Percentiles rank a stretch among this genome's conserved stretches.
Conservation (phyloP, 2,797 vertebrate genomes). For the Eutrigla gurnardus region DNA sequence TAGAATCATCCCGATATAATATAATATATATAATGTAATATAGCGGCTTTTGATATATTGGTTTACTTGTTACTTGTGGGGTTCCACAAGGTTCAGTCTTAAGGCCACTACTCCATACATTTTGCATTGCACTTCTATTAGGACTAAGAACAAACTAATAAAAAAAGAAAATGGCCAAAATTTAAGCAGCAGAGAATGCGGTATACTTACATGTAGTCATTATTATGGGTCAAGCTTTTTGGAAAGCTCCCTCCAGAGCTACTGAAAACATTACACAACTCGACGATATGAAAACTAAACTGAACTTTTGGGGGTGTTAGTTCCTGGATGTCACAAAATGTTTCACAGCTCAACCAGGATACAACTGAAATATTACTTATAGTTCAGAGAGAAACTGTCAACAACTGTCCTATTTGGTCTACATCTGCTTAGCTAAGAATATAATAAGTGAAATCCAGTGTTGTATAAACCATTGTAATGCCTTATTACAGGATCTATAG, state of each 20-base stretch:
- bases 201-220: not conserved
- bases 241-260: not conserved
- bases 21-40: not conserved
- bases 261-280: not conserved
- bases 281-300: not conserved
- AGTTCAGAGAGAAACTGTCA: not conserved
- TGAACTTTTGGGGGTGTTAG: not conserved
- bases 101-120: not conserved
- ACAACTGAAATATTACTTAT: not conserved
- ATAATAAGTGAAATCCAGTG: not conserved
- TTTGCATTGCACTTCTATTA: not conserved
- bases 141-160: not conserved
- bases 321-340: not conserved
- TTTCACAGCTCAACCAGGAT: not conserved
- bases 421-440: not conserved
- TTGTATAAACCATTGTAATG: constrained; percentile 9
- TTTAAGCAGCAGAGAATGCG: not conserved
- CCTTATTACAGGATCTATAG: constrained; percentile 18
- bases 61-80: not conserved
- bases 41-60: not conserved
- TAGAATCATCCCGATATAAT: too few species aligned
- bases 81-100: not conserved
- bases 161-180: not conserved
- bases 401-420: not conserved
- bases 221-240: not conserved